Conservation (phyloP, 2,113 vertebrate species). For the Rousettus leschenaultii region DNA sequence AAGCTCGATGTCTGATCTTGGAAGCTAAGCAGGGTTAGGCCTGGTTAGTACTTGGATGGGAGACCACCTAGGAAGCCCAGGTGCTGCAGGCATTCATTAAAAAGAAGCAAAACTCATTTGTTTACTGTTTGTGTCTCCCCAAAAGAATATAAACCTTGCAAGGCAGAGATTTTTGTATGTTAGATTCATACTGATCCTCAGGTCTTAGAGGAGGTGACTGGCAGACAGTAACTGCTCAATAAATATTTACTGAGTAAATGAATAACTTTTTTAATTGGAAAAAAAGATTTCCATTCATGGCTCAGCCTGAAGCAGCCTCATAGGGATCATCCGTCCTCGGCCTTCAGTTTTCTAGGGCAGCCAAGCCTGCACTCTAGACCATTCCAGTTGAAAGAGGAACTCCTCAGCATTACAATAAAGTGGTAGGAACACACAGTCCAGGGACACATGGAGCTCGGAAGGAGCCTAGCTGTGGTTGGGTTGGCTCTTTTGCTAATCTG, state of each 20-base stretch:
- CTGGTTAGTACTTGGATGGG: too few relatives aligned
- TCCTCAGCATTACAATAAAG: background rate
- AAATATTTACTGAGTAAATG: background rate
- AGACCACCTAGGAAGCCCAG: too few relatives aligned
- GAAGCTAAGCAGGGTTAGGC: too few relatives aligned
- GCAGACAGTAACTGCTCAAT: background rate
- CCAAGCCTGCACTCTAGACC: background rate
- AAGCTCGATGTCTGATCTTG: too few relatives aligned
- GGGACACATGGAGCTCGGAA: background rate
- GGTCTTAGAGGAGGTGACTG: background rate
- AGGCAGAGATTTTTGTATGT: background rate
- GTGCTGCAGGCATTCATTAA: too few relatives aligned
- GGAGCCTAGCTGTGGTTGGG: fast-evolving
- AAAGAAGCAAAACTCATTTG: background rate
- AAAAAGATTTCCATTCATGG: background rate
- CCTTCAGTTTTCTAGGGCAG: background rate
- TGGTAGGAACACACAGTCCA: background rate
- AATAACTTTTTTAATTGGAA: background rate
- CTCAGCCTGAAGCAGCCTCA: background rate
- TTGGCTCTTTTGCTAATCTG: background rate
- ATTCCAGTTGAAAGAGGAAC: background rate
- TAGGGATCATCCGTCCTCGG: background rate
- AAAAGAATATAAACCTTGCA: background rate
- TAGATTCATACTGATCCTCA: background rate
- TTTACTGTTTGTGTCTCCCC: background rate